Percentiles rank a stretch among this genome's conserved stretches.
phyloP scores from a whole-genome alignment of 2,888 invertebrate species.

The Torymus tubicola region DNA sequence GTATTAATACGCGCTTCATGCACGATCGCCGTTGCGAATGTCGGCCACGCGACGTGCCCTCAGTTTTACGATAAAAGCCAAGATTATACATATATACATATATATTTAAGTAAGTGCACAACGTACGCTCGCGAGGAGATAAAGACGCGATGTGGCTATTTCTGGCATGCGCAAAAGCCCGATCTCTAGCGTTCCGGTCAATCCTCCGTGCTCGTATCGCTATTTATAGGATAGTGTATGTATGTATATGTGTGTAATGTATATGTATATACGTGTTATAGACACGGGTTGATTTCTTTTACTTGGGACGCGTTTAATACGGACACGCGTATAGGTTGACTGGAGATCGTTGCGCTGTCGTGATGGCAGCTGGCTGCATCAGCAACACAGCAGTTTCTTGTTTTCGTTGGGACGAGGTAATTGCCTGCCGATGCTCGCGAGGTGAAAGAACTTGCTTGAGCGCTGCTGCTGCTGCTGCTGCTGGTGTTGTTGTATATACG shows the following conservation, averaged over 20 bases:
- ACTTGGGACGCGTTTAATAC: too few relatives aligned
- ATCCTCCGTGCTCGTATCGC: conserved; percentile 62
- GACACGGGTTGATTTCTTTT: background rate
- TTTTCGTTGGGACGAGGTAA: background rate
- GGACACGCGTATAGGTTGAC: too few relatives aligned
- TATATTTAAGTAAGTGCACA: too few relatives aligned
- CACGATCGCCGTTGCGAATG: too few relatives aligned
- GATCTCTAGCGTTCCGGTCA: conserved; percentile 69
- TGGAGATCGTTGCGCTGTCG: too few relatives aligned
- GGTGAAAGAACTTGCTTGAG: background rate
- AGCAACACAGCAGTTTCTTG: background rate
- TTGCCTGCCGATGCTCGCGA: background rate
- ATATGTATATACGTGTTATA: background rate
- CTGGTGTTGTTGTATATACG: too few relatives aligned
- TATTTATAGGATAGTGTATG: conserved; percentile 66
- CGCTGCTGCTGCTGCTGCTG: too few relatives aligned
- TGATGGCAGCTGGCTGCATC: too few relatives aligned
- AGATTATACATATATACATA: too few relatives aligned
- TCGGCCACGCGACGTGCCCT: too few relatives aligned
- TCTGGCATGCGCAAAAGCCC: conserved; percentile 62
- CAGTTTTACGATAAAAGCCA: too few relatives aligned
- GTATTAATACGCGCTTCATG: too few relatives aligned
- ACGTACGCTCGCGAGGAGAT: conserved; percentile 7
- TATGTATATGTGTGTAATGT: conserved; percentile 41
- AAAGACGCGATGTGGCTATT: conserved; percentile 64